Percentiles rank a stretch among this genome's conserved stretches.
phyloP scores from a whole-genome alignment of 1,140 invertebrate species.

The Caenorhabditis tropicalis region DNA sequence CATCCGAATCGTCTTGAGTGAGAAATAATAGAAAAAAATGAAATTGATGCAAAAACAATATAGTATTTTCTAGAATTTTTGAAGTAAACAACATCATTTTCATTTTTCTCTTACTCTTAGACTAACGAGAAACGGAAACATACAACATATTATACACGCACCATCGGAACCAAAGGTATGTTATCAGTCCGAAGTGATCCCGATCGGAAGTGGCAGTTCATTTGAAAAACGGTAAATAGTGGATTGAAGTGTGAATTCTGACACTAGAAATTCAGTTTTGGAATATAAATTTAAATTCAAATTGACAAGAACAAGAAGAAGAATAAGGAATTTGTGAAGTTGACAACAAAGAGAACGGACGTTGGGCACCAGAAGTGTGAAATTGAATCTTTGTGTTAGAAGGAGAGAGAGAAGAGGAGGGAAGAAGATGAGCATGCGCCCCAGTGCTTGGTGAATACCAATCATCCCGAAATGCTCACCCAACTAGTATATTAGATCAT shows the following conservation, averaged over 20 bases:
- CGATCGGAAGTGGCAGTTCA: conserved; percentile 21
- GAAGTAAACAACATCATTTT: too few relatives aligned
- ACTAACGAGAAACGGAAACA: too few relatives aligned
- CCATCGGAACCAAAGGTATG: background rate
- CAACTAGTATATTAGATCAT: conserved; percentile 44
- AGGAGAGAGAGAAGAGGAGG: background rate
- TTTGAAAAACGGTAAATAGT: background rate
- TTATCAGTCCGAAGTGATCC: conserved; percentile 16
- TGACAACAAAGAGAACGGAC: conserved; percentile 28
- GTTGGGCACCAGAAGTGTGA: conserved; percentile 39
- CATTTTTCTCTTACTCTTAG: too few relatives aligned
- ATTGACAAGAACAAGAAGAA: background rate
- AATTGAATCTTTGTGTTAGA: conserved; percentile 37
- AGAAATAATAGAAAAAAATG: too few relatives aligned
- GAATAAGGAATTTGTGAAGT: conserved; percentile 36
- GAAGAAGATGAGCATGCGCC: background rate
- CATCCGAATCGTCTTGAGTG: background rate
- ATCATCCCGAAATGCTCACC: conserved; percentile 42
- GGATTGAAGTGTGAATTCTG: background rate
- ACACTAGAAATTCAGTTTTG: background rate
- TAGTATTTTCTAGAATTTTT: too few relatives aligned
- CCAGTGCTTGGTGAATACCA: conserved; percentile 38
- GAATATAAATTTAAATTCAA: background rate
- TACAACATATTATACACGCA: background rate
- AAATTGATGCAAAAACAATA: too few relatives aligned